These are phyloP conservation scores for Drosophila suboccidentalis DNA, from an alignment of 2,888 invertebrate genomes.

Conservation along the genomic window DNA sequence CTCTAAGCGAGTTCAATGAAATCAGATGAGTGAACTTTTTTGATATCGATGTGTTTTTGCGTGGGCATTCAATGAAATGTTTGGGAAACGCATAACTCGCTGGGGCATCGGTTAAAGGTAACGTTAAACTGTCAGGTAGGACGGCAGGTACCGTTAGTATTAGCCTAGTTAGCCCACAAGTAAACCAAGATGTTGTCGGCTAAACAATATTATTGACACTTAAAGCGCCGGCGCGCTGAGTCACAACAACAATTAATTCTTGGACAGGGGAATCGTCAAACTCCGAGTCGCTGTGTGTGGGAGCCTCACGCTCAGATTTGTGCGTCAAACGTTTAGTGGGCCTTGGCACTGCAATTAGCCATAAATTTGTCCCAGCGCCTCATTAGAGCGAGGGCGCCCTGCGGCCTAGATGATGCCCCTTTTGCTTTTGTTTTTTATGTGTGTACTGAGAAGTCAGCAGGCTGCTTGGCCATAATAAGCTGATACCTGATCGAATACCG, in stretches of 20 bases:
- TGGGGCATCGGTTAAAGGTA: constrained; percentile 14
- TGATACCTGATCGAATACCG: constrained; percentile 52
- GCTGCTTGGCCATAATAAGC: constrained; percentile 47
- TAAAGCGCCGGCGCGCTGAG: constrained; percentile 54
- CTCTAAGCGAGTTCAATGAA: constrained; percentile 48
- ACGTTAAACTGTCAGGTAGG: constrained; percentile 25
- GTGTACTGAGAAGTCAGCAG: constrained; percentile 78
- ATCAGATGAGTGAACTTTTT: constrained; percentile 6
- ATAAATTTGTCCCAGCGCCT: constrained; percentile 73
- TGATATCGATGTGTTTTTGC: constrained; percentile 5
- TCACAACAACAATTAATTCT: constrained; percentile 39
- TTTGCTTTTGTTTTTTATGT: constrained; percentile 35
- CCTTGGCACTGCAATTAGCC: constrained; percentile 73
- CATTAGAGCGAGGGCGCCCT: constrained; percentile 51
- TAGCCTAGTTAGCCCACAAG: constrained; percentile 36
- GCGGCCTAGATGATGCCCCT: constrained; percentile 5
- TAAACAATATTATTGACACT: constrained; percentile 46
- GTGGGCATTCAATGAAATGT: constrained; percentile 53
- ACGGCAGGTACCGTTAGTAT: constrained; percentile 60
- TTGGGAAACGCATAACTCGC: constrained; percentile 57
- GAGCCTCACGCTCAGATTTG: constrained; percentile 55
- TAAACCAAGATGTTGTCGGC: constrained; percentile 55
- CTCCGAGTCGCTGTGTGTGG: constrained; percentile 47
- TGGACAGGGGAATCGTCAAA: not conserved
- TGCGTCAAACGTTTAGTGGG: constrained; percentile 64